Base-by-base conservation (phyloP, 1,140 invertebrate genomes). In the Paralvinella palmiformis region DNA sequence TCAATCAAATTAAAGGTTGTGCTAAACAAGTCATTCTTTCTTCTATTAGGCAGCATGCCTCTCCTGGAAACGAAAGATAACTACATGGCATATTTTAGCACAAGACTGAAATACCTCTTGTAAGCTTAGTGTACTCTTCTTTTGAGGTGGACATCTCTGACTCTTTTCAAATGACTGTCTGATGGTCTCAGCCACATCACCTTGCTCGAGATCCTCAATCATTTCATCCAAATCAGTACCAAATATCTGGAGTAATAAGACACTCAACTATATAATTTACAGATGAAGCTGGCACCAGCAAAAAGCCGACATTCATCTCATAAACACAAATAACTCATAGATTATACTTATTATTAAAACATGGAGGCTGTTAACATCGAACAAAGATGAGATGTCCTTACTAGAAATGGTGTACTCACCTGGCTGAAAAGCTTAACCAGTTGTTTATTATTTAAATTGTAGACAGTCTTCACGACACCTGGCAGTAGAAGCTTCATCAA, bases 381-480 rank as follows among this genome's bases (percentile, higher is more conserved):
- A n/a, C n/a, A n/a, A n/a, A n/a, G n/a, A n/a, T n/a, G n/a, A n/a
- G n/a, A n/a, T n/a, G n/a, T n/a, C n/a, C n/a, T n/a, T n/a, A n/a
- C n/a, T n/a, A n/a, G 35, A 20, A 52, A 29, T 37, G 13, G 24
- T 32, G 22, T 24, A 62, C 67, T 65, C 65, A 85, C 84, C 73
- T 86, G 85, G 52, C 90, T 88, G 78, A 94, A 95, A 15, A 96
- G 76, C 78, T 96, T 96, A 0, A 94, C 83, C 37, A 96, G 79
- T 71, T 94, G 91, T 77, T 94, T 96, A 73, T 88, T 93, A 79
- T 94, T 92, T 27, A 96, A 78, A 82, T 96, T 96, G 73, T 95
- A 96, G 27, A 95, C 85, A 59, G 90, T 82, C 74, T 94, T 92
- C 1, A 86, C 84, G 37, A 89, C 88, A 24, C 87, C 87, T 0